phyloP scores from a whole-genome alignment of 2,888 invertebrate genomes.

The Melitaea athalia region DNA sequence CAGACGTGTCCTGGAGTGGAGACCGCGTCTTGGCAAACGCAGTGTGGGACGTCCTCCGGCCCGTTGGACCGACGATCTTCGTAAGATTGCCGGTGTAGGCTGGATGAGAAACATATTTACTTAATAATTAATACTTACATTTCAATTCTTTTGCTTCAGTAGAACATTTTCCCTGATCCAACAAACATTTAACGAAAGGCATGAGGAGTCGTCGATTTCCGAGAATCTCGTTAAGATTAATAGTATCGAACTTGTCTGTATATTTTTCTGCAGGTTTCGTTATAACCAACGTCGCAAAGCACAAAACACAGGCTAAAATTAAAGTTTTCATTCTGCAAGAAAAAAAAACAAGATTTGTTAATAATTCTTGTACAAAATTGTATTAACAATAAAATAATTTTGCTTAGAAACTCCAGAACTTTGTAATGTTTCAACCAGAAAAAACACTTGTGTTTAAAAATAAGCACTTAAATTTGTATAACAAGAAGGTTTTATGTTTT shows the following conservation, averaged over 20 bases:
- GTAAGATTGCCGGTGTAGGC: no score
- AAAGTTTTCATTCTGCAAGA: conserved; percentile 41
- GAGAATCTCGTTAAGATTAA: conserved; percentile 86
- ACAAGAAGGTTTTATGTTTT: no score
- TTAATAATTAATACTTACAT: conserved; percentile 72
- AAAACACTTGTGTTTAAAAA: no score
- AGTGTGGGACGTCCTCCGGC: no score
- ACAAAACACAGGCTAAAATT: conserved; percentile 45
- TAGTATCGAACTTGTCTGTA: conserved; percentile 85
- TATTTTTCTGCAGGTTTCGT: conserved; percentile 58
- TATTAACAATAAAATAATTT: no score
- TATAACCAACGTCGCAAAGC: conserved; percentile 54
- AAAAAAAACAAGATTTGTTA: no score
- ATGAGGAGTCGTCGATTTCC: conserved; percentile 83
- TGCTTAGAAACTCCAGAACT: no score
- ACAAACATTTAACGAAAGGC: conserved; percentile 85
- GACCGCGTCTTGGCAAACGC: no score
- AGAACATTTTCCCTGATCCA: conserved; percentile 84
- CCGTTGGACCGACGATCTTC: no score
- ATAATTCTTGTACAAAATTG: not conserved
- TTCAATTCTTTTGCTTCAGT: conserved; percentile 87
- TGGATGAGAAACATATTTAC: not conserved
- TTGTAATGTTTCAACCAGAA: no score
- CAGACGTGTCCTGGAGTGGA: no score
- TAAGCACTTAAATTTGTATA: no score